phyloP scores from a whole-genome alignment of 2,113 vertebrate genomes.

The Dicentrarchus labrax region DNA sequence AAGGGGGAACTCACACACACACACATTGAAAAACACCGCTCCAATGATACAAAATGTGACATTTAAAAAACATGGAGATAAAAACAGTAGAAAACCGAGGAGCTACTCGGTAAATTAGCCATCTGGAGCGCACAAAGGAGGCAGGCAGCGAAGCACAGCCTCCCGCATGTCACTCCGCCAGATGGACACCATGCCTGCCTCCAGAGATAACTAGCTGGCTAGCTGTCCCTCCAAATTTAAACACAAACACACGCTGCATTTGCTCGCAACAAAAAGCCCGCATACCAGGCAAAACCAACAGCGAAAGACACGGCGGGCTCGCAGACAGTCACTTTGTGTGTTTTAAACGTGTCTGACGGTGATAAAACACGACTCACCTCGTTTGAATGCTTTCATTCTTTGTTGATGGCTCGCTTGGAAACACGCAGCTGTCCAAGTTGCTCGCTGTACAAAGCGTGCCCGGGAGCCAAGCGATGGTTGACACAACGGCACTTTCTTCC shows the following conservation, averaged over 20 bases:
- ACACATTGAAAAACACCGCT: neutral
- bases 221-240: slow-evolving; percentile 81
- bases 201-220: slow-evolving; percentile 79
- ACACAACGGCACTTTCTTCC: slow-evolving; percentile 75
- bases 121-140: slow-evolving; percentile 77
- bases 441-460: slow-evolving; percentile 78
- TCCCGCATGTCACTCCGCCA: slow-evolving; percentile 79
- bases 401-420: slow-evolving; percentile 77
- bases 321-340: neutral
- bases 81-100: neutral
- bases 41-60: neutral
- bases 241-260: slow-evolving; percentile 81
- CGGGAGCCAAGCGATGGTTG: slow-evolving; percentile 71
- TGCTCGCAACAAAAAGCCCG: slow-evolving; percentile 69
- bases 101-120: slow-evolving; percentile 52
- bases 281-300: slow-evolving; percentile 71
- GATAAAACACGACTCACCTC: slow-evolving; percentile 79
- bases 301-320: slow-evolving; percentile 8
- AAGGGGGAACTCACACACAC: neutral
- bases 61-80: neutral
- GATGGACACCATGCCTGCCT: slow-evolving; percentile 85
- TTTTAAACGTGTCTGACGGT: neutral
- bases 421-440: slow-evolving; percentile 83
- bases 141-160: slow-evolving; percentile 50
- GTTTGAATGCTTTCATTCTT: slow-evolving; percentile 87